Base-by-base conservation (phyloP, 2,888 invertebrate genomes). In the Lasioglossum figueresi region DNA sequence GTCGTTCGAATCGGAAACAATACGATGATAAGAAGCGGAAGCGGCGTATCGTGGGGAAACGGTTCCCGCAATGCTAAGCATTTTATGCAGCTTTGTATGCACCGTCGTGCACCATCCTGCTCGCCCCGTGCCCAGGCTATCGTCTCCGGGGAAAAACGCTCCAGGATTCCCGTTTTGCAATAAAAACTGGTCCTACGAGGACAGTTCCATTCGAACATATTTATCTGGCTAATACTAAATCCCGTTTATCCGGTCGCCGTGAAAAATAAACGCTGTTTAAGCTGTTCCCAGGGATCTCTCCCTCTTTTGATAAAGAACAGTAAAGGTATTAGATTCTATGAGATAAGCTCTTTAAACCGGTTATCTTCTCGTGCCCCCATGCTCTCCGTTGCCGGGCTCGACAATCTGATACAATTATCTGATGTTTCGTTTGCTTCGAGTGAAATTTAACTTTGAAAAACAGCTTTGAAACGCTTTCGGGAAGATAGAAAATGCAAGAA, bases 201-300 rank as follows among this genome's bases (percentile, higher is more conserved):
- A 77, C 71, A 45, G 45, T 77, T 45, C 45, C 71, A 80, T 80
- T 80, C 19, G 43, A 77, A 77, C 70, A 68, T 80, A 80, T 74
- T 79, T 79, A 79, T 73, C 78, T 71, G 37, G 52, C 56, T 52
- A 63, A 66, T 59, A 43, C 45, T 43, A 73, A 66, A 73, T 79
- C 70, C 77, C 34, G 70, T 70, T 52, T 77, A 70, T 52, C 77
- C 45, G 68, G 48, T 77, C 27, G 52, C 48, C 31, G 16, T 37
- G 63, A 34, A 43, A 63, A 76, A 68, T 37, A 68, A 68, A 40
- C 37, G 23, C 45, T 63, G 45, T 45, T 76, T 63, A 76, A 63
- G 43, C 31, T 40, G 63, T 59, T 63, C 10, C 75, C 59, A 23
- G 43, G 59, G 43, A 52, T 23, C 48, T 48, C 48, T 48, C 48